Evolutionary conservation across 2,797 vertebrate genomes (phyloP), one percentile per base, ranked within the genome.

Genomic region (Pipistrellus kuhlii): DNA sequence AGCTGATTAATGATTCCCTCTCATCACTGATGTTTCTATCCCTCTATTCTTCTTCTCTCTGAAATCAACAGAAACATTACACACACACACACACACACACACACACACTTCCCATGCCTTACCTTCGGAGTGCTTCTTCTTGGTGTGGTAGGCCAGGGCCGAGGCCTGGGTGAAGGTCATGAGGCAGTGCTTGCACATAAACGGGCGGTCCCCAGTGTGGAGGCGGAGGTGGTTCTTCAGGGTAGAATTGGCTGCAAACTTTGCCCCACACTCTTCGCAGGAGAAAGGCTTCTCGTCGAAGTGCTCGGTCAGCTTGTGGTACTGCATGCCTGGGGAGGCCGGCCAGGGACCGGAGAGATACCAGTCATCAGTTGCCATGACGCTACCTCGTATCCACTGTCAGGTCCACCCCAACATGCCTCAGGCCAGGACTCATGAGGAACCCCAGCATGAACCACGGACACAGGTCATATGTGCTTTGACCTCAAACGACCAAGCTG

Each of bases 71-170:
- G 27, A 59, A 59, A 59, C 12, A 59, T 59, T 2, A 30, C 27
- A 57, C 23, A 18, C 51, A 51, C 44, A 51, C 14, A 51, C 15
- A 17, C 15, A 51, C 48, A 51, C 12, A 48, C 13, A 51, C 48
- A 51, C 44, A 51, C 48, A 51, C 14, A 25, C 11, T 4, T 6
- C 11, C 30, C 51, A 18, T 0, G 4, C 89, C 96, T 91, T 77
- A 99, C 99, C 99, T 97, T 99, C 99, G 0, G 99, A 98, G 5
- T 99, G 99, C 95, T 99, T 99, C 98, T 99, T 99, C 98, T 99
- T 99, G 95, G 98, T 99, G 98, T 99, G 99, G 95, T 99, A 99
- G n/a, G 99, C 99, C 0, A 99, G 98, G 0, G 99, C 99, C 0
- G 98, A 99, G 1, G 99, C 99, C 96, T 99, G 99, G 0, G 98